These are phyloP conservation scores for Scaptomyza hsui DNA, from an alignment of 1,140 invertebrate genomes.

Conservation along the genomic window DNA sequence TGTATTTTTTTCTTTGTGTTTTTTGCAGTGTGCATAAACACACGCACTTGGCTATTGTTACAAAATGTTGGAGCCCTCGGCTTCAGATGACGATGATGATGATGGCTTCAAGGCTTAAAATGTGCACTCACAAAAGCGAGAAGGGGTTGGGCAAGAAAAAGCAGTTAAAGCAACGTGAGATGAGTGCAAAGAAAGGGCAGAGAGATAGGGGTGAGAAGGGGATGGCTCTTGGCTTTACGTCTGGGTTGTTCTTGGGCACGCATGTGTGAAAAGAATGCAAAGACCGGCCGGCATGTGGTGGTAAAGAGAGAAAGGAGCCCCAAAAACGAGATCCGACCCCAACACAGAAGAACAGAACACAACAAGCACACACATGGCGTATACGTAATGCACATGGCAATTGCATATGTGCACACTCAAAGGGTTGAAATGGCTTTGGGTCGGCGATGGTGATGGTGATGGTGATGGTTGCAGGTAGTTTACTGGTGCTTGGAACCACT, in stretches of 20 bases:
- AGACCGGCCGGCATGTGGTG: constrained; percentile 18
- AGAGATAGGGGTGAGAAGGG: constrained; percentile 17
- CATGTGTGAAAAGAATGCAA: constrained; percentile 71
- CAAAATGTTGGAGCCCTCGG: constrained; percentile 48
- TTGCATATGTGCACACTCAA: constrained; percentile 27
- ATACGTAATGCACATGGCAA: constrained; percentile 68
- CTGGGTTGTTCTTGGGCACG: constrained; percentile 46
- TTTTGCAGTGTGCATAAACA: background rate
- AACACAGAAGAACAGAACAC: too few species aligned
- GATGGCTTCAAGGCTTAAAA: constrained; percentile 74
- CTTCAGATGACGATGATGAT: constrained; percentile 36
- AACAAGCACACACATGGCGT: constrained; percentile 25
- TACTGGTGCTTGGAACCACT: constrained; percentile 44
- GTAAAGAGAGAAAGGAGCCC: background rate
- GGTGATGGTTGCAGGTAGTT: constrained; percentile 1
- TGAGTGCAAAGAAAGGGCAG: constrained; percentile 11
- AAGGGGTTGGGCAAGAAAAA: background rate
- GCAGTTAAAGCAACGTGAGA: constrained; percentile 3
- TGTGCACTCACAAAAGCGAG: constrained; percentile 46
- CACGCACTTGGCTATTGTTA: constrained; percentile 57
- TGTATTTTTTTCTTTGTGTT: background rate
- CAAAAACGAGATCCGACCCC: constrained; percentile 4
- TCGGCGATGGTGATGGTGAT: too few species aligned
- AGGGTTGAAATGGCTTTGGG: background rate
- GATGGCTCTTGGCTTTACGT: constrained; percentile 6